A percentile compares a stretch with the other conserved stretches of the same genome.
phyloP scores from a whole-genome alignment of 2,888 invertebrate genomes.

The Agriopis aurantiaria region DNA sequence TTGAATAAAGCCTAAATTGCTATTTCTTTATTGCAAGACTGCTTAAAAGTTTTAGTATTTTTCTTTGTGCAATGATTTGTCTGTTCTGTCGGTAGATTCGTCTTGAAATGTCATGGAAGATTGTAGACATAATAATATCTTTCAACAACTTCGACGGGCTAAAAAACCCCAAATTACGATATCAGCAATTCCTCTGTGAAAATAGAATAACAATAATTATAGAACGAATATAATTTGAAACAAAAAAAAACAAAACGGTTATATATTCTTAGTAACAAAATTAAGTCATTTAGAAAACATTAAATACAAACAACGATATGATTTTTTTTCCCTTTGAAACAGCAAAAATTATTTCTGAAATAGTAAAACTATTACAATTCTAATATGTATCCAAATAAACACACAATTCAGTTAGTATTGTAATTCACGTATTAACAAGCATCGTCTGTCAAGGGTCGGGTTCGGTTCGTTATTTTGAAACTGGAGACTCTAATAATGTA shows the following conservation, averaged over 20 bases:
- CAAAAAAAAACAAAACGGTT: neutral
- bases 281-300: no score
- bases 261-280: no score
- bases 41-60: conserved; percentile 2
- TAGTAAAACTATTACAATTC: no score
- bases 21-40: neutral
- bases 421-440: conserved; percentile 28
- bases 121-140: neutral
- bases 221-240: neutral
- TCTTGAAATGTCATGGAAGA: conserved; percentile 6
- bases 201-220: no score
- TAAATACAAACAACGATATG: no score
- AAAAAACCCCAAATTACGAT: neutral
- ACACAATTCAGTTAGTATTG: conserved; percentile 10
- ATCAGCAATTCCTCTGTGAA: neutral
- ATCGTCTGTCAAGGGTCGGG: conserved; percentile 26
- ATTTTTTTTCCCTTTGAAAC: no score
- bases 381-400: neutral
- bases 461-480: conserved; percentile 54
- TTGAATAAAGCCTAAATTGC: conserved; percentile 13
- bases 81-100: neutral
- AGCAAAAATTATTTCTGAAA: no score
- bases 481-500: conserved; percentile 33
- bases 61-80: conserved; percentile 15
- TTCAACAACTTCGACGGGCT: neutral